Conservation (phyloP, 2,113 vertebrate species). For the Tyrannus savana region DNA sequence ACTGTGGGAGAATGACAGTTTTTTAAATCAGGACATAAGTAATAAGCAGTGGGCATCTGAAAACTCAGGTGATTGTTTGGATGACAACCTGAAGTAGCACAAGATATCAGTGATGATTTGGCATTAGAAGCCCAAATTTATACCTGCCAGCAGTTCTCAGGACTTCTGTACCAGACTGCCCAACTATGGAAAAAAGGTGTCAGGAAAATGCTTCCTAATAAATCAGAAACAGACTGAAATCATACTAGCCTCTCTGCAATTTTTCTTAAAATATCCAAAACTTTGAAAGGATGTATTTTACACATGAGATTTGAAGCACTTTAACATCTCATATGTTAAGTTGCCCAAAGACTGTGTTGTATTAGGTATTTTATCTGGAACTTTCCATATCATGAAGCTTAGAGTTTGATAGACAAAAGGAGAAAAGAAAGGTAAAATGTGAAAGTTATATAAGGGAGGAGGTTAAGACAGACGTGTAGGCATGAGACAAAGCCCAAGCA, state of each 20-base stretch:
- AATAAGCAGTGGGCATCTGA: background rate
- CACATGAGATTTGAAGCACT: background rate
- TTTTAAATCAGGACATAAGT: background rate
- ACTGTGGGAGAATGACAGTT: background rate
- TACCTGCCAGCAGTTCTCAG: background rate
- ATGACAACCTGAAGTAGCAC: background rate
- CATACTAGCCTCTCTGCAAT: background rate
- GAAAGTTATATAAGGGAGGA: background rate
- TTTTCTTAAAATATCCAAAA: background rate
- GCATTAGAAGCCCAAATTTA: background rate
- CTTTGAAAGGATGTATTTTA: background rate
- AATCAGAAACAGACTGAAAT: background rate
- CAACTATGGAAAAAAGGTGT: background rate
- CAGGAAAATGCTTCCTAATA: background rate
- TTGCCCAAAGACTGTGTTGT: background rate
- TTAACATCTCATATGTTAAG: background rate
- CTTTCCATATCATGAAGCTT: background rate
- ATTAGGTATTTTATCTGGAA: background rate
- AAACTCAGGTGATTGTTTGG: background rate
- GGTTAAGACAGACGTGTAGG: rapidly evolving
- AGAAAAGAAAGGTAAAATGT: background rate
- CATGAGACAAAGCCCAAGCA: background rate
- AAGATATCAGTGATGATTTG: background rate
- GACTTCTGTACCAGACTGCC: background rate
- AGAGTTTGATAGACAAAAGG: background rate